Conservation (phyloP, 1,140 invertebrate species). For the Zaprionus capensis region DNA sequence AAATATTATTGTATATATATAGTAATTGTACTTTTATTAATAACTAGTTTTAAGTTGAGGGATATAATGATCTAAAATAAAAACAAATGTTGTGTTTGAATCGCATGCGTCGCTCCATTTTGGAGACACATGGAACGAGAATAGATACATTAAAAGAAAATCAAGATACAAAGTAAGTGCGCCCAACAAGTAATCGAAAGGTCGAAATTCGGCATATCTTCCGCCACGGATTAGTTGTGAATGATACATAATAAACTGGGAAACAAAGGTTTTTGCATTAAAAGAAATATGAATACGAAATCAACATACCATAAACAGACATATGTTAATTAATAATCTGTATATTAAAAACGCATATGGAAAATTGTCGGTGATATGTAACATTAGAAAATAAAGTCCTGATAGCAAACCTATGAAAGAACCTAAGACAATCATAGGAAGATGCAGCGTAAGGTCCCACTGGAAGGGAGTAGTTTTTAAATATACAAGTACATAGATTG, state of each 20-base stretch:
- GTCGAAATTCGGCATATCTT: constrained; percentile 61
- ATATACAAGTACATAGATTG: not conserved
- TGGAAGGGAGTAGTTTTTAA: not conserved
- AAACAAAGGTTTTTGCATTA: not conserved
- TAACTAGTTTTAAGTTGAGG: too few relatives aligned
- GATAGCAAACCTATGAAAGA: constrained; percentile 41
- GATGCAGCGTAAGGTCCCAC: constrained; percentile 56
- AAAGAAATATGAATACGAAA: not conserved
- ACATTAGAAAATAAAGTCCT: constrained; percentile 59
- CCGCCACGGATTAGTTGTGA: constrained; percentile 66
- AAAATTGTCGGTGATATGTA: constrained; percentile 51
- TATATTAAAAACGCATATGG: constrained; percentile 32
- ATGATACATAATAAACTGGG: constrained; percentile 68
- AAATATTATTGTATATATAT: too few relatives aligned
- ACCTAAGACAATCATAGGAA: constrained; percentile 54
- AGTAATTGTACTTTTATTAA: too few relatives aligned
- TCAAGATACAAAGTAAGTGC: constrained; percentile 59
- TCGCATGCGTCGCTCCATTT: constrained; percentile 55
- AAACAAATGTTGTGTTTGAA: not conserved
- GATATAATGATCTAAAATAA: too few relatives aligned
- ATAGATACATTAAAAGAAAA: constrained; percentile 56
- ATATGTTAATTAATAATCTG: constrained; percentile 28
- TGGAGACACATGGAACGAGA: constrained; percentile 45
- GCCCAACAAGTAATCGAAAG: constrained; percentile 45
- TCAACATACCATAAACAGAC: constrained; percentile 38